These are phyloP conservation scores for Ahaetulla prasina DNA, from an alignment of 2,113 vertebrate genomes.

Conservation along the genomic window DNA sequence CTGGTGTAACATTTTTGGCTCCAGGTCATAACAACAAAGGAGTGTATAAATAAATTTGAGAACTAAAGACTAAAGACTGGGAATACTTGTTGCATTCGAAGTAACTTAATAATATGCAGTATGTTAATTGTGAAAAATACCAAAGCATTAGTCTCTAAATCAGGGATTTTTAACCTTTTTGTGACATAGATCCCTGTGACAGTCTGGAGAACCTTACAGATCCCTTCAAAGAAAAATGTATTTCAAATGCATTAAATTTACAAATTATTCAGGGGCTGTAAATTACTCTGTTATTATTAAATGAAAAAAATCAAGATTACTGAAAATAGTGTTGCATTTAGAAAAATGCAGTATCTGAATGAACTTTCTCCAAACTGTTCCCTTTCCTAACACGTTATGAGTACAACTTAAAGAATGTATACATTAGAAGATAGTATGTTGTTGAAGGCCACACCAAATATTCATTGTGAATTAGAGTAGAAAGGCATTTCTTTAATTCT, in stretches of 20 bases:
- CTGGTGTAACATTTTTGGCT: not conserved
- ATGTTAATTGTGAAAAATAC: not conserved
- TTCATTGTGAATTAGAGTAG: not conserved
- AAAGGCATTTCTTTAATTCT: too few species aligned
- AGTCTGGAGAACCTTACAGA: not conserved
- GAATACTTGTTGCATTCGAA: not conserved
- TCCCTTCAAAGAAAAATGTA: not conserved
- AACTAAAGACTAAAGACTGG: not conserved
- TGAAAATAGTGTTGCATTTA: too few species aligned
- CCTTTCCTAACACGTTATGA: too few species aligned
- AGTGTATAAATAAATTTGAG: constrained; percentile 8
- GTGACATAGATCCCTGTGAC: not conserved
- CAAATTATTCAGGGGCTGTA: too few species aligned
- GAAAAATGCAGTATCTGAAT: too few species aligned
- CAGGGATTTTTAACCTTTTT: not conserved
- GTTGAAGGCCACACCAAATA: not conserved
- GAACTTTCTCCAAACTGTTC: too few species aligned
- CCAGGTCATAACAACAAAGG: not conserved
- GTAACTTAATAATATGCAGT: not conserved
- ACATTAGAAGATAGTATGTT: not conserved
- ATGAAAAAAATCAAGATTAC: too few species aligned
- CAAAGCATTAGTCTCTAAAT: not conserved
- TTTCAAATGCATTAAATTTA: not conserved
- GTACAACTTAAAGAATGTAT: not conserved
- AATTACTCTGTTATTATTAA: too few species aligned